Evolutionary conservation across 2,888 invertebrate species (phyloP).

Genomic region (Pachycephus smyrnensis): DNA sequence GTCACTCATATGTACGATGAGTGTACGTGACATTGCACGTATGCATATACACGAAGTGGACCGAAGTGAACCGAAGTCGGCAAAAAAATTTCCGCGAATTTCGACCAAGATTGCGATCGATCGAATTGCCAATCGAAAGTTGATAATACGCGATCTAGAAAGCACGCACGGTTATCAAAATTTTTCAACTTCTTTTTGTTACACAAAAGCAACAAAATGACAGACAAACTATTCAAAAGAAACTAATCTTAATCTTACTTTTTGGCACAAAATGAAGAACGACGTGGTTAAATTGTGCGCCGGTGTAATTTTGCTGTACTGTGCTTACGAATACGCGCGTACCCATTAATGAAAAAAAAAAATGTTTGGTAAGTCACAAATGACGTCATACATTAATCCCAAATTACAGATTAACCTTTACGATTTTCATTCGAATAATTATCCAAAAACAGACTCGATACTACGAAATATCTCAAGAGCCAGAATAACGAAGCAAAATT

Average conservation of each 20-base stretch:
- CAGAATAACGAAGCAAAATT: background rate
- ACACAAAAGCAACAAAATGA: background rate
- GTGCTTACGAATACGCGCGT: background rate
- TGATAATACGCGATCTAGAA: background rate
- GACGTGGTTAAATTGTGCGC: background rate
- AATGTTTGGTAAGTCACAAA: background rate
- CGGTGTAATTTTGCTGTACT: background rate
- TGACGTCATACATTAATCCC: background rate
- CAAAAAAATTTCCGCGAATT: background rate
- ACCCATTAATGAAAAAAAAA: background rate
- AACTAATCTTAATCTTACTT: background rate
- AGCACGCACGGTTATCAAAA: background rate
- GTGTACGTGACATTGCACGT: background rate
- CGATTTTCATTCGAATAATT: background rate
- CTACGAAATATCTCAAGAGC: background rate
- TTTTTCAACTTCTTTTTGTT: background rate
- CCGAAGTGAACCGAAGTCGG: background rate
- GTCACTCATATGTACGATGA: background rate
- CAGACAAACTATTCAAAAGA: background rate
- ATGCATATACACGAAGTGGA: background rate
- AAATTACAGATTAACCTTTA: background rate
- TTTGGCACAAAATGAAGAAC: background rate
- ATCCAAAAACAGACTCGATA: background rate
- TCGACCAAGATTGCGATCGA: background rate
- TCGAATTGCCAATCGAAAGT: background rate